These are phyloP conservation scores for Ahaetulla prasina DNA, from an alignment of 2,113 vertebrate species.

Conservation along the genomic window DNA sequence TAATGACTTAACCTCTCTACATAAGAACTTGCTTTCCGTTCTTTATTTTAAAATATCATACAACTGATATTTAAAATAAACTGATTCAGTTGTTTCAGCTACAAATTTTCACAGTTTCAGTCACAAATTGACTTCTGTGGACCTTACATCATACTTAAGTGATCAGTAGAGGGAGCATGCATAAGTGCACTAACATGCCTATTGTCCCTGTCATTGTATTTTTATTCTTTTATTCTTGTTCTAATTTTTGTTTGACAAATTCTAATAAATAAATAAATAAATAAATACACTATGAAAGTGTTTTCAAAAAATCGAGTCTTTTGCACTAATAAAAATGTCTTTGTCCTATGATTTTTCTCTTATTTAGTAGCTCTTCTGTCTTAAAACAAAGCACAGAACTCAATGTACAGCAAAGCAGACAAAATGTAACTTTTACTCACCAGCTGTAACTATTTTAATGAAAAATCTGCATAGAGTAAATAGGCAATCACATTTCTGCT, in stretches of 20 bases:
- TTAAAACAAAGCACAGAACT: conserved; percentile 57
- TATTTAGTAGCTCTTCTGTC: conserved; percentile 35
- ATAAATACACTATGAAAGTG: background rate
- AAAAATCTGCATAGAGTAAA: conserved; percentile 74
- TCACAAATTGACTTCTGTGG: no score
- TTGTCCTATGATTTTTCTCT: conserved; percentile 56
- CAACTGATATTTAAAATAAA: no score
- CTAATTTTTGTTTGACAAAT: no score
- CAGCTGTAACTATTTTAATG: conserved; percentile 69
- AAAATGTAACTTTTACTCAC: conserved; percentile 65
- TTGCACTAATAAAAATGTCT: conserved; percentile 47
- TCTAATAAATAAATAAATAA: no score
- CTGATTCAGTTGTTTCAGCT: no score
- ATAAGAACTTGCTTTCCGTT: background rate
- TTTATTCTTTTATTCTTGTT: no score
- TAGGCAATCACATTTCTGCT: conserved; percentile 78
- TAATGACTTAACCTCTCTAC: background rate
- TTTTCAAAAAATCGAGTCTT: conserved; percentile 33
- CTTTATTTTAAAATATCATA: background rate
- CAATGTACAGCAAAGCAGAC: conserved; percentile 41
- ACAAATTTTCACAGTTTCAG: no score
- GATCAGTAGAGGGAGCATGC: no score
- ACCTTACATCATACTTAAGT: no score
- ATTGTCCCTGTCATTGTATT: no score
- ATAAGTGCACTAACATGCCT: no score